Base-by-base conservation (phyloP, 92 coral and sea anemone genomes). In the Heteractis magnifica region DNA sequence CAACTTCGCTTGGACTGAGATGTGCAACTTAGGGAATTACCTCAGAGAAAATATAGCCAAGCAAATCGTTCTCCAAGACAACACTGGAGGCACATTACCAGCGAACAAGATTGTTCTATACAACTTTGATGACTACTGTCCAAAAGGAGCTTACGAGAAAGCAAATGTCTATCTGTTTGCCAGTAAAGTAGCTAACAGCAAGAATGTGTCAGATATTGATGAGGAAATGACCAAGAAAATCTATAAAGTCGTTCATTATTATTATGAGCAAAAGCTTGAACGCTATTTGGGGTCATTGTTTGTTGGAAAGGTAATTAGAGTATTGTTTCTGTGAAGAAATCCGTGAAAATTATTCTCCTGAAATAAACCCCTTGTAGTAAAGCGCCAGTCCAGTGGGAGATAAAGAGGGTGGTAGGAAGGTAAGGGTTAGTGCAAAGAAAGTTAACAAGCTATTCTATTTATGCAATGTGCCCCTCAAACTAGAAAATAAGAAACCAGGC, bases 61-160 rank as follows among this genome's bases (percentile, higher is more conserved):
- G 55, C 49, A 75, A 44, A 71, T 90, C 3, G 72, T 84, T 10
- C 19, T 79, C 49, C 65, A 84, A 5, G 52, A 81, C 84, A 86
- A 86, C 6, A 49, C 62, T 52, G 78, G 82, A 3, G 16, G 15
- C 5, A 72, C 79, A 4, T 55, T 77, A 49, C 10, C 59, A 6
- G 20, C 91, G 6, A 64, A 72, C 73, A 56, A 75, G 49, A 13
- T 90, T 0, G 73, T 80, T 26, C 51, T 90, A 12, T 52, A 77
- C 62, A 90, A 90, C 77, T 90, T 90, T 72, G 81, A 78, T 50
- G 91, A 90, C 49, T 52, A 81, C 79, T 90, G 93, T 58, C 84
- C 83, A 0, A 23, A 77, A 10, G 71, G 75, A 5, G 52, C 59
- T 5, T 71, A 81, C 48, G 68, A 60, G 41, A 52, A 65, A 7